Percentiles rank a stretch among this genome's conserved stretches.
phyloP scores from a whole-genome alignment of 2,797 vertebrate species.

The Tokudaia tokunoshimensis region DNA sequence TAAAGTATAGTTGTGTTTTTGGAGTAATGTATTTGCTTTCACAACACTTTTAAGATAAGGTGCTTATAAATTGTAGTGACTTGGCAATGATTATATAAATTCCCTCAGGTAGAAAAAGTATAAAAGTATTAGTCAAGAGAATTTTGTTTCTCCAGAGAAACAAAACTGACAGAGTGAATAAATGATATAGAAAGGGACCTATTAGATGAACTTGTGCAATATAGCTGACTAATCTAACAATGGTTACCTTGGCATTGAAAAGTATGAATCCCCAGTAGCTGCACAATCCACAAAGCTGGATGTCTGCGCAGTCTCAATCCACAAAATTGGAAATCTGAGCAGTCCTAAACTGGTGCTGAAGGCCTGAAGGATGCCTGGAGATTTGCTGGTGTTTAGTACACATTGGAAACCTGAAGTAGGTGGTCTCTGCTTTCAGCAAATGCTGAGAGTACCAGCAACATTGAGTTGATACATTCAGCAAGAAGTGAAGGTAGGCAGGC shows the following conservation, averaged over 20 bases:
- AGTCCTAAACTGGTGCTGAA: neutral
- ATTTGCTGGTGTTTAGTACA: neutral
- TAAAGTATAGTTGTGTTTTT: neutral
- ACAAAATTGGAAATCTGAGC: too few relatives aligned
- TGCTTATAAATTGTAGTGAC: neutral
- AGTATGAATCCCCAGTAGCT: neutral
- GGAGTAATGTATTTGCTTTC: neutral
- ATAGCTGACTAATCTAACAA: neutral
- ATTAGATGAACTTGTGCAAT: neutral
- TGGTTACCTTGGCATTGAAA: neutral
- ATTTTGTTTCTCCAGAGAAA: neutral
- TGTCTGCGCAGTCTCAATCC: neutral
- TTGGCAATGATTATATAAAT: neutral
- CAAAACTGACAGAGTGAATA: neutral
- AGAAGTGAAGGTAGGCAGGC: neutral
- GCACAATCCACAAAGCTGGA: neutral
- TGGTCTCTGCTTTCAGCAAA: neutral
- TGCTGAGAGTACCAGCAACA: neutral
- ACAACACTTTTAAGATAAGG: neutral
- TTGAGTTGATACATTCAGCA: neutral
- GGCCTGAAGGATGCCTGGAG: neutral
- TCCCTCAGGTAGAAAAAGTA: neutral
- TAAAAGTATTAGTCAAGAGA: neutral
- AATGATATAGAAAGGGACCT: neutral
- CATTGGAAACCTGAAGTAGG: neutral